A percentile compares a stretch with the other conserved stretches of the same genome.
phyloP scores from a whole-genome alignment of 35 echinoderm and acorn worm genomes.

The Apostichopus japonicus region DNA sequence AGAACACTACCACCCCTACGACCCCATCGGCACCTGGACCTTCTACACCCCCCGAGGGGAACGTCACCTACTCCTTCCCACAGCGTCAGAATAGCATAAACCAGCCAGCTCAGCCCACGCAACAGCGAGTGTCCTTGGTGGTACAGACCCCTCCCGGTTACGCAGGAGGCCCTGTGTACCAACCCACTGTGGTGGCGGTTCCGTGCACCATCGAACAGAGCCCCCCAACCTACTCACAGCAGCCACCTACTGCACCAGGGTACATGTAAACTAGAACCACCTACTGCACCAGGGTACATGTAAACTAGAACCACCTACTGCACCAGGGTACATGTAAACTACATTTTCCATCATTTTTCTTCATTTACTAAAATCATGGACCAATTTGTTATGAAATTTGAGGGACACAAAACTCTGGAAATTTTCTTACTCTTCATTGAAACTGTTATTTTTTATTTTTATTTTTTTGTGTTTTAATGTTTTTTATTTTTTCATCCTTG shows the following conservation, averaged over 20 bases:
- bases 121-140: slow-evolving; percentile 43
- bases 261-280: slow-evolving; percentile 21
- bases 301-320: slow-evolving; percentile 26
- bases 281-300: slow-evolving; percentile 25
- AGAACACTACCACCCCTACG: not conserved
- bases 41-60: not conserved
- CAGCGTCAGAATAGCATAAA: slow-evolving; percentile 19
- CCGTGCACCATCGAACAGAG: slow-evolving; percentile 44
- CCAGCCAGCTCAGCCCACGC: not conserved
- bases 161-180: slow-evolving; percentile 23
- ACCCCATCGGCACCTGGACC: not conserved
- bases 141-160: slow-evolving; percentile 14
- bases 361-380: too few relatives aligned
- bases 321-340: slow-evolving; percentile 27
- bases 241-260: slow-evolving; percentile 27
- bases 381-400: too few relatives aligned
- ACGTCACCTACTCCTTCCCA: not conserved
- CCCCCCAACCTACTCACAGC: slow-evolving; percentile 3
- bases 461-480: too few relatives aligned
- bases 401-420: too few relatives aligned
- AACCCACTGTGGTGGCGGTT: slow-evolving; percentile 13
- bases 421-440: too few relatives aligned
- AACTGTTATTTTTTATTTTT: too few relatives aligned
- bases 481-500: too few relatives aligned
- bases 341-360: too few relatives aligned